Percentiles rank a stretch among this genome's conserved stretches.
Conservation (phyloP, 2,797 vertebrate genomes). For the Melanitta fusca region DNA sequence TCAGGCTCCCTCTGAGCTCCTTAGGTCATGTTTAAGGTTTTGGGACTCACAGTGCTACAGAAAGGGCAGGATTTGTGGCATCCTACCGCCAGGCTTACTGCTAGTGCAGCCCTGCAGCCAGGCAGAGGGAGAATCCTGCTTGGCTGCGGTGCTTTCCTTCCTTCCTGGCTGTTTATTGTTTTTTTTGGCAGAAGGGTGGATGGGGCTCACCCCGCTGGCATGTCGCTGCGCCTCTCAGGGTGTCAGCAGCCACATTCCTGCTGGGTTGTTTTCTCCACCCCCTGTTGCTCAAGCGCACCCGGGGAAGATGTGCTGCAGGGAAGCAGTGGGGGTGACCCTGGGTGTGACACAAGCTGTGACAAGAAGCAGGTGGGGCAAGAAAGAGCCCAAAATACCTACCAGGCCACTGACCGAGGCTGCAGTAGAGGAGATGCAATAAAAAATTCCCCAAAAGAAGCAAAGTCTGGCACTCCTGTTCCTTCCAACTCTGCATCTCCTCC, state of each 20-base stretch:
- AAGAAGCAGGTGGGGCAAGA: neutral
- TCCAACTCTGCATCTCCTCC: rapidly evolving
- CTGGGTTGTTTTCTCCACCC: neutral
- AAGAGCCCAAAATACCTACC: neutral
- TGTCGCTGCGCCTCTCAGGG: neutral
- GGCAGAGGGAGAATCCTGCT: neutral
- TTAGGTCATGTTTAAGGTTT: neutral
- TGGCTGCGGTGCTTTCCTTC: rapidly evolving
- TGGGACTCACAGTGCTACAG: neutral
- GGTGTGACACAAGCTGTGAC: rapidly evolving
- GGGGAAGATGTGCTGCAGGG: rapidly evolving
- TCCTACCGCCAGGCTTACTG: neutral
- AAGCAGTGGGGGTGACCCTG: neutral
- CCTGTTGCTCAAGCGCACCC: neutral
- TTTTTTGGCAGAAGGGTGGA: neutral
- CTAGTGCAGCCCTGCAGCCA: neutral
- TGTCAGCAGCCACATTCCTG: neutral
- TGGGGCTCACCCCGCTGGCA: neutral
- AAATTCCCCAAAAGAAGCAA: neutral
- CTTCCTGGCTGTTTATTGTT: too few relatives aligned
- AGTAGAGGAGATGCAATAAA: rapidly evolving
- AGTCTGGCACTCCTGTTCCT: rapidly evolving
- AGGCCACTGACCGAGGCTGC: neutral
- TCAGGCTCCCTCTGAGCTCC: neutral
- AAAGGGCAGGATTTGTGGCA: neutral